phyloP scores from a whole-genome alignment of 2,113 vertebrate species.

The Microtus pennsylvanicus region DNA sequence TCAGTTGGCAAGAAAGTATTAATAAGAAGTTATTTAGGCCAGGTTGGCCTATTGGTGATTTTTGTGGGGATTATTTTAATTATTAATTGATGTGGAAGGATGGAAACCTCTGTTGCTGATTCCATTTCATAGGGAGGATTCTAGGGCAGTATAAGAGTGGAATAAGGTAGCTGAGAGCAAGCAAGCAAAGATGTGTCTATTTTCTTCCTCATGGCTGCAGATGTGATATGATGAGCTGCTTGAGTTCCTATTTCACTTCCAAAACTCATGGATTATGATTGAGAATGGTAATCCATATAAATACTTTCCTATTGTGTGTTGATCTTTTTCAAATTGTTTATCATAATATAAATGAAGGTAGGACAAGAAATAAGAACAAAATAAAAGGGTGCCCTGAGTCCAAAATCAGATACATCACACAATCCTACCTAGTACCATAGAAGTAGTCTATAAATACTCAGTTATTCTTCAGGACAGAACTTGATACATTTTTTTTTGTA shows the following conservation, averaged over 20 bases:
- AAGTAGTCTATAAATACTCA: background rate
- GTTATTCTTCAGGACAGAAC: background rate
- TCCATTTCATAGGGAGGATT: background rate
- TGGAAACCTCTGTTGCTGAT: background rate
- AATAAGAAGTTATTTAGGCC: no score
- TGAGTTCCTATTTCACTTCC: background rate
- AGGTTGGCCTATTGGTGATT: background rate
- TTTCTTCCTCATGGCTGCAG: background rate
- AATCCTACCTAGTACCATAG: background rate
- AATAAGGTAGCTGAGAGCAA: no score
- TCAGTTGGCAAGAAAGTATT: background rate
- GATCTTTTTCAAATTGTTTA: background rate
- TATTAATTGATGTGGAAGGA: background rate
- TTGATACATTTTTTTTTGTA: background rate
- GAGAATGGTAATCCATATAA: background rate
- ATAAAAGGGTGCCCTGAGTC: background rate
- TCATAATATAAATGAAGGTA: background rate
- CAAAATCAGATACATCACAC: background rate
- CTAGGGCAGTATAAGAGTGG: background rate
- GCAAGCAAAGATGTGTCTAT: background rate
- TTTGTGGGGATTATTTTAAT: background rate
- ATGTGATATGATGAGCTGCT: background rate
- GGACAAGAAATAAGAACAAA: background rate
- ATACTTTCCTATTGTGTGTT: background rate
- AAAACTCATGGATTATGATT: background rate